Evolutionary conservation across 1,140 invertebrate genomes (phyloP).

Genomic region (Drosophila busckii): DNA sequence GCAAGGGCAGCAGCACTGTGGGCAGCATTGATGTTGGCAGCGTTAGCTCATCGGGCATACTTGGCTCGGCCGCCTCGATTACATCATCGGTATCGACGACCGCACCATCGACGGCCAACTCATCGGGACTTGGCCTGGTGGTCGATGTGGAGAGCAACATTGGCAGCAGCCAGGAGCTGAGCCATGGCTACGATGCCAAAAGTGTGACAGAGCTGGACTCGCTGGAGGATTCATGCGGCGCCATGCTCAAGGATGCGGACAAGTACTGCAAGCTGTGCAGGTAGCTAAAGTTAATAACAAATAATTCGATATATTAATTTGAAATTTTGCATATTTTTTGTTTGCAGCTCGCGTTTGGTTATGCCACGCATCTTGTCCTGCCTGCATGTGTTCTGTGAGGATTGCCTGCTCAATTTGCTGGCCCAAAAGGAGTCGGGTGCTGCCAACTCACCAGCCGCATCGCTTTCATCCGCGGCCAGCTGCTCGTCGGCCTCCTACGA

Average conservation of each 20-base stretch:
- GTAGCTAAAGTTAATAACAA: conserved; percentile 30
- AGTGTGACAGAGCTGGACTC: conserved; percentile 67
- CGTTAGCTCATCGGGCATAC: conserved; percentile 56
- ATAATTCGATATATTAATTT: neutral
- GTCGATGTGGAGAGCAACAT: conserved; percentile 60
- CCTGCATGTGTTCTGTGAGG: conserved; percentile 95
- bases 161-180: conserved; percentile 57
- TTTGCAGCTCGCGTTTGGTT: conserved; percentile 82
- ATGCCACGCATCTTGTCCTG: conserved; percentile 92
- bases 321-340: neutral
- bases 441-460: conserved; percentile 43
- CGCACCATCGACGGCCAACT: conserved; percentile 38
- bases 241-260: conserved; percentile 62
- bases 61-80: conserved; percentile 42
- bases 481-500: conserved; percentile 77
- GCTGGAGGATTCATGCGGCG: conserved; percentile 62
- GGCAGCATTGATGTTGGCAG: conserved; percentile 57
- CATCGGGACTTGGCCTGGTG: conserved; percentile 50
- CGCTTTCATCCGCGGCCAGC: conserved; percentile 40
- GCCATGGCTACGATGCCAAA: conserved; percentile 39
- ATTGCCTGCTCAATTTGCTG: conserved; percentile 90
- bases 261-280: conserved; percentile 75
- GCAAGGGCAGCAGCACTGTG: conserved; percentile 57
- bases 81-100: conserved; percentile 45
- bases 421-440: conserved; percentile 81